These are phyloP conservation scores for Incurvaria masculella DNA, from an alignment of 2,888 invertebrate genomes.

Conservation along the genomic window DNA sequence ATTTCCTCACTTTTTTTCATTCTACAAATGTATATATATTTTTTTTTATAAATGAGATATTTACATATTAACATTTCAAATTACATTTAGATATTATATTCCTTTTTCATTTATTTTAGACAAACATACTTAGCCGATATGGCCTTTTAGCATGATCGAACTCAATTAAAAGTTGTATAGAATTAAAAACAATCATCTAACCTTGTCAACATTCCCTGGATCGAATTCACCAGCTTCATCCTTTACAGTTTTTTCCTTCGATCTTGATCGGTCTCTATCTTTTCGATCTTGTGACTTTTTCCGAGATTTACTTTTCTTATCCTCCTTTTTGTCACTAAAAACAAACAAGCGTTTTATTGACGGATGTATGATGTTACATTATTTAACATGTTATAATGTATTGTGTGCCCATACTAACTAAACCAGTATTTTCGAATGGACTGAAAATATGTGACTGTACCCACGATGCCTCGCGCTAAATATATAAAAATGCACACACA, in stretches of 20 bases:
- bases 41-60: not conserved
- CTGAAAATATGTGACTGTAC: no score
- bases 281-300: conserved; percentile 40
- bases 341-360: no score
- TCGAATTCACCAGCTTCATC: conserved; percentile 64
- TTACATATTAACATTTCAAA: not conserved
- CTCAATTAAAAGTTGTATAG: not conserved
- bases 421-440: no score
- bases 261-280: conserved; percentile 50
- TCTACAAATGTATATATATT: not conserved
- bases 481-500: no score
- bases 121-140: conserved; percentile 1
- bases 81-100: not conserved
- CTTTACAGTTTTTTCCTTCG: conserved; percentile 57
- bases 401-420: no score
- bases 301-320: conserved; percentile 61
- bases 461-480: no score
- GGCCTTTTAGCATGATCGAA: not conserved
- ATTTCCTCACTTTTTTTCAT: no score
- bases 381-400: no score
- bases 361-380: no score
- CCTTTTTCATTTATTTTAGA: not conserved
- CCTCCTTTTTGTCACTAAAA: conserved; percentile 58
- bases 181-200: conserved; percentile 22
- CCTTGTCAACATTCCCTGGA: conserved; percentile 72